phyloP scores from a whole-genome alignment of 2,888 invertebrate species.

The Ichneumoninae sp. region DNA sequence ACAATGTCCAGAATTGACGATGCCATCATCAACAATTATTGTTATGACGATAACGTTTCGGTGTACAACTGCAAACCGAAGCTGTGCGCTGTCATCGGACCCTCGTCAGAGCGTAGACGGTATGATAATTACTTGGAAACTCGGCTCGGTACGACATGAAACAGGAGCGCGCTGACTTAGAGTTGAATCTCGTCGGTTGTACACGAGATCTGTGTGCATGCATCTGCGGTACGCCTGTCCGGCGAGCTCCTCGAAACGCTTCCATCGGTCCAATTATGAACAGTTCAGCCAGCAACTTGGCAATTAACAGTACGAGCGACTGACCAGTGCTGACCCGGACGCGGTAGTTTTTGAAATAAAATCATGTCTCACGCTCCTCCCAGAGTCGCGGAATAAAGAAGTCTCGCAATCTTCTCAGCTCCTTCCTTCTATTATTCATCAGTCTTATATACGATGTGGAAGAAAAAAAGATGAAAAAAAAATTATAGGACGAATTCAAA shows the following conservation, averaged over 20 bases:
- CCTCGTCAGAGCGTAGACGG: slow-evolving; percentile 33
- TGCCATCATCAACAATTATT: background rate
- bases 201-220: background rate
- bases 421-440: slow-evolving; percentile 6
- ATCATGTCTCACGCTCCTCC: background rate
- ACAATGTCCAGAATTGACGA: background rate
- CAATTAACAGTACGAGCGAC: background rate
- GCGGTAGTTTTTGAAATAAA: background rate
- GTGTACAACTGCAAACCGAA: background rate
- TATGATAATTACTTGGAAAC: slow-evolving; percentile 59
- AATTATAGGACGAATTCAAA: slow-evolving; percentile 19
- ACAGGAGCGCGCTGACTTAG: slow-evolving; percentile 33
- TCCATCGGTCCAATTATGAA: background rate
- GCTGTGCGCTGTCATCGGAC: background rate
- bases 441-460: slow-evolving; percentile 1
- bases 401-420: slow-evolving; percentile 6
- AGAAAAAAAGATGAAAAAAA: background rate
- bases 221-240: background rate
- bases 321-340: background rate
- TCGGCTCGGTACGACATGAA: slow-evolving; percentile 37
- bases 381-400: background rate
- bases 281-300: background rate
- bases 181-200: slow-evolving; percentile 16
- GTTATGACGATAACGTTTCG: background rate
- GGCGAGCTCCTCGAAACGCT: background rate